Base-by-base conservation (phyloP, 2,113 vertebrate species). In the Python bivittatus region DNA sequence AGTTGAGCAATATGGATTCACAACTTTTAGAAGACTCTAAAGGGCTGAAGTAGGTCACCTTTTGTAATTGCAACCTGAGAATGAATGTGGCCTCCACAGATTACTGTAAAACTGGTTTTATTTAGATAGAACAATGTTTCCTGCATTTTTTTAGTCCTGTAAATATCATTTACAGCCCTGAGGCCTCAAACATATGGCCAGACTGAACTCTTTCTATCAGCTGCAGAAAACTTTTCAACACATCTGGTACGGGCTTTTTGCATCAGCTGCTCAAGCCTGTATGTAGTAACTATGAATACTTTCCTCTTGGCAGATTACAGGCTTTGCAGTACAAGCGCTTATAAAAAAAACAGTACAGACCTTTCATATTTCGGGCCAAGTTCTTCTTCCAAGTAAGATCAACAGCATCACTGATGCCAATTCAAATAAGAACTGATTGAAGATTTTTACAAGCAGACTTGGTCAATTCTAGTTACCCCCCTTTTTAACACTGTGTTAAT, bases 61-160 rank as follows among this genome's bases (percentile, higher is more conserved):
- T 91, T 91, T 33, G 90, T 93, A 64, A 95, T 33, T 89, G 86
- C 93, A 94, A 84, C 85, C 88, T 72, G 92, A 96, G 92, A 96
- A 95, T 92, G 53, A 96, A 97, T 96, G 94, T 95, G 95, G 94
- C 93, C 96, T 97, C 91, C 90, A 92, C 84, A 96, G 94, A 97
- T 93, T 94, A 92, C 89, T 95, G 79, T 91, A 97, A 94, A 96
- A 88, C 93, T 97, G 96, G 58, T 97, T 97, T 97, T 95, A 94
- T 96, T 97, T 97, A 96, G 92, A 91, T 86, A 89, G 96, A 94
- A 96, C 91, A 96, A 94, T 90, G 9, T 60, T 91, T 95, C 91
- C 92, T 85, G 91, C 86, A 94, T 90, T 94, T 95, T 90, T 90
- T 94, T 95, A 92, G 92, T 95, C 84, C 84, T 29, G 8, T 92